These are phyloP conservation scores for Karalla daura DNA, from an alignment of 2,797 vertebrate genomes.

Conservation along the genomic window DNA sequence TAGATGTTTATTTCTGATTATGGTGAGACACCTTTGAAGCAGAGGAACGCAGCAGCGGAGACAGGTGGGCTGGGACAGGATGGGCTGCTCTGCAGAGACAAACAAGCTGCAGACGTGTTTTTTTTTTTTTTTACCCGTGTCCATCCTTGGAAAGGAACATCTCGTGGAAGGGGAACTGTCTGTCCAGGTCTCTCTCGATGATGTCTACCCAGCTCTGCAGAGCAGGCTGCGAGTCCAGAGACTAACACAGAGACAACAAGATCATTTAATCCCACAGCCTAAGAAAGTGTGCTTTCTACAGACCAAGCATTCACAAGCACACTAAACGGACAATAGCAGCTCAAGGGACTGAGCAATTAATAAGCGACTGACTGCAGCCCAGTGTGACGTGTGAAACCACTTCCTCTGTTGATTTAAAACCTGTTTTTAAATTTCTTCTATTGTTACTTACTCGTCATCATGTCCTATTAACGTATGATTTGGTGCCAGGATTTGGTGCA, in stretches of 20 bases:
- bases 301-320: background rate
- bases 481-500: no score
- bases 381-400: no score
- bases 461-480: no score
- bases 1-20: background rate
- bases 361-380: no score
- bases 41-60: background rate
- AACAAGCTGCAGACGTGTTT: background rate
- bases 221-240: conserved; percentile 79
- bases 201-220: conserved; percentile 90
- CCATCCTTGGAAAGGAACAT: conserved; percentile 92
- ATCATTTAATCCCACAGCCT: background rate
- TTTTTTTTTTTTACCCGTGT: conserved; percentile 86
- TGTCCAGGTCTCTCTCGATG: conserved; percentile 90
- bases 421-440: no score
- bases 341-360: no score
- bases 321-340: background rate
- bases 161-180: conserved; percentile 93
- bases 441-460: no score
- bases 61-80: background rate
- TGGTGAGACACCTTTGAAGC: background rate
- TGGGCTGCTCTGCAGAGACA: background rate
- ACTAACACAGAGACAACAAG: conserved; percentile 65
- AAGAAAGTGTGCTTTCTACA: no score
- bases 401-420: no score